Evolutionary conservation across 2,888 invertebrate species (phyloP).

Genomic region (Nesidiocoris tenuis): DNA sequence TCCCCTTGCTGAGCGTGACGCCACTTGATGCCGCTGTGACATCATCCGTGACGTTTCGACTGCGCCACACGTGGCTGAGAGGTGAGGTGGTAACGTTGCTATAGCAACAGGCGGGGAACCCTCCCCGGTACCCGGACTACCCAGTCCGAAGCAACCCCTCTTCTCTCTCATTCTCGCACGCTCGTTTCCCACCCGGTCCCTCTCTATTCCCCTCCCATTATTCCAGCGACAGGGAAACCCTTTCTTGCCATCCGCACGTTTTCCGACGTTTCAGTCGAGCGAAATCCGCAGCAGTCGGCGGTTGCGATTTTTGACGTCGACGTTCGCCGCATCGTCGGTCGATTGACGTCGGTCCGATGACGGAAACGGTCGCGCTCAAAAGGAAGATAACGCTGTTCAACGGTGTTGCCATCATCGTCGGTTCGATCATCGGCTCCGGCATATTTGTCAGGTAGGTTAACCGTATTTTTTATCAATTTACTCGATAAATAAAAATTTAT

Average conservation of each 20-base stretch:
- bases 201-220: not conserved
- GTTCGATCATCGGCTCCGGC: slow-evolving; percentile 85
- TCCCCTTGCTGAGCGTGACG: too few species aligned
- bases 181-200: not conserved
- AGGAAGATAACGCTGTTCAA: slow-evolving; percentile 80
- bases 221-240: not conserved
- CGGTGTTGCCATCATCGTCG: slow-evolving; percentile 85
- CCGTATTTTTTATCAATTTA: too few species aligned
- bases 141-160: not conserved
- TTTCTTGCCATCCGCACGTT: not conserved
- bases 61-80: not conserved
- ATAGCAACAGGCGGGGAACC: not conserved
- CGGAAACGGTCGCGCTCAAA: slow-evolving; percentile 63
- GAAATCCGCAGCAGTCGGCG: not conserved
- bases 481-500: too few species aligned
- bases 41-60: not conserved
- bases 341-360: slow-evolving; percentile 32
- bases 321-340: not conserved
- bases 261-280: too few species aligned
- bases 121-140: too few species aligned
- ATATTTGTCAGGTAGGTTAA: slow-evolving; percentile 75
- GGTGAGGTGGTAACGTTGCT: not conserved
- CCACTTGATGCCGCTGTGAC: not conserved
- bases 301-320: not conserved
- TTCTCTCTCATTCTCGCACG: not conserved